phyloP scores from a whole-genome alignment of 2,797 vertebrate genomes.

The Micropoecilia bifurca region DNA sequence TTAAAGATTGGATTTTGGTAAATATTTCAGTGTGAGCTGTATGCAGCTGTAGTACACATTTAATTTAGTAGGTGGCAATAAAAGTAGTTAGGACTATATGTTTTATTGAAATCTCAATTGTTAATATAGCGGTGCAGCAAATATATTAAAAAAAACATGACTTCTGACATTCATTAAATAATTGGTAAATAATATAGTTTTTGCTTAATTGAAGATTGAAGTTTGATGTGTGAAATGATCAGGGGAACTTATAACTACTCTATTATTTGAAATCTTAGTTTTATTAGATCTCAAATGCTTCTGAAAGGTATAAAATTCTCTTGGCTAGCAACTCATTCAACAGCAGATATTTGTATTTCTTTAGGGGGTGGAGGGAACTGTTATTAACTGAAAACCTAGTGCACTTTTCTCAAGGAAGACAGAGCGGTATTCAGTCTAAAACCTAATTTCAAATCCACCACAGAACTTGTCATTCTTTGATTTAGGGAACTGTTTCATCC shows the following conservation, averaged over 20 bases:
- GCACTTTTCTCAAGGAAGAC: slow-evolving; percentile 18
- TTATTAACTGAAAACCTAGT: slow-evolving; percentile 1
- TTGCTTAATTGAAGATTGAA: not conserved
- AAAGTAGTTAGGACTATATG: not conserved
- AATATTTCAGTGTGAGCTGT: not conserved
- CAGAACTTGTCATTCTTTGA: slow-evolving; percentile 45
- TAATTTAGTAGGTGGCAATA: not conserved
- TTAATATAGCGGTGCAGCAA: not conserved
- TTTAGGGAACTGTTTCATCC: slow-evolving; percentile 65
- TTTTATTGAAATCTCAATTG: not conserved
- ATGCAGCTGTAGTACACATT: not conserved
- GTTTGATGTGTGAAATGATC: not conserved
- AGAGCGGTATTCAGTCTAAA: slow-evolving; percentile 28
- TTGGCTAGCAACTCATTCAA: not conserved
- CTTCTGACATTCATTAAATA: not conserved
- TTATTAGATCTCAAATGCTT: not conserved
- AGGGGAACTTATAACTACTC: not conserved
- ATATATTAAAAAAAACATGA: not conserved
- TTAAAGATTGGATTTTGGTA: not conserved
- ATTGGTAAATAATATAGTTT: not conserved
- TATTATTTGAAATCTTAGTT: not conserved
- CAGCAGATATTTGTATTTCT: slow-evolving; percentile 7
- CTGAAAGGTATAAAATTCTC: not conserved
- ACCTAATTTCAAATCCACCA: slow-evolving; percentile 34
- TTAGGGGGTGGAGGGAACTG: not conserved